A percentile compares a stretch with the other conserved stretches of the same genome.
These are phyloP conservation scores for Chesias legatella DNA, from an alignment of 2,888 invertebrate genomes.

Conservation along the genomic window DNA sequence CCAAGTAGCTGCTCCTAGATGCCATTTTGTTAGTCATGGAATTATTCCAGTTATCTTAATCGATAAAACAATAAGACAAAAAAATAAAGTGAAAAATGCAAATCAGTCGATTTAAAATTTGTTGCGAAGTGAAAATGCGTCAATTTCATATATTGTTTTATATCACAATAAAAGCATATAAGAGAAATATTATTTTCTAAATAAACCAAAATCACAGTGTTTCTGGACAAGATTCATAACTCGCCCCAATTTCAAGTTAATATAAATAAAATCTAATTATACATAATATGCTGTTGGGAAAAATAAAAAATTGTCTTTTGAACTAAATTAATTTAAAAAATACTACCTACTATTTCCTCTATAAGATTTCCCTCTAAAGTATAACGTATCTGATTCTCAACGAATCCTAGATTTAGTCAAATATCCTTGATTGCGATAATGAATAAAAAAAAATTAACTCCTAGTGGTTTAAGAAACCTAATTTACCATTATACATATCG, in stretches of 20 bases:
- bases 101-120: slow-evolving; percentile 54
- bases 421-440: slow-evolving; percentile 73
- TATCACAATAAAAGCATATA: slow-evolving; percentile 74
- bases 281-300: slow-evolving; percentile 56
- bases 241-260: slow-evolving; percentile 63
- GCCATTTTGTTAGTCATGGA: slow-evolving; percentile 31
- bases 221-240: slow-evolving; percentile 70
- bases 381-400: slow-evolving; percentile 40
- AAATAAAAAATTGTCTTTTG: slow-evolving; percentile 66
- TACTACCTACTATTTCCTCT: slow-evolving; percentile 62
- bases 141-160: slow-evolving; percentile 60
- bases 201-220: slow-evolving; percentile 79
- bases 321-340: slow-evolving; percentile 61
- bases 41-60: slow-evolving; percentile 6
- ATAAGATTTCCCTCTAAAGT: slow-evolving; percentile 31
- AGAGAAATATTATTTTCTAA: slow-evolving; percentile 67
- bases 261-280: slow-evolving; percentile 71
- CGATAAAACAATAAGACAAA: slow-evolving; percentile 30
- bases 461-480: slow-evolving; percentile 78
- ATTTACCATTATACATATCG: slow-evolving; percentile 62
- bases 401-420: slow-evolving; percentile 60
- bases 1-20: slow-evolving; percentile 20
- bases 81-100: slow-evolving; percentile 61
- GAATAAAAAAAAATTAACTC: slow-evolving; percentile 75
- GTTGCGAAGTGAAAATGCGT: slow-evolving; percentile 44